phyloP scores from a whole-genome alignment of 2,113 vertebrate species.

The Bubalus kerabau region DNA sequence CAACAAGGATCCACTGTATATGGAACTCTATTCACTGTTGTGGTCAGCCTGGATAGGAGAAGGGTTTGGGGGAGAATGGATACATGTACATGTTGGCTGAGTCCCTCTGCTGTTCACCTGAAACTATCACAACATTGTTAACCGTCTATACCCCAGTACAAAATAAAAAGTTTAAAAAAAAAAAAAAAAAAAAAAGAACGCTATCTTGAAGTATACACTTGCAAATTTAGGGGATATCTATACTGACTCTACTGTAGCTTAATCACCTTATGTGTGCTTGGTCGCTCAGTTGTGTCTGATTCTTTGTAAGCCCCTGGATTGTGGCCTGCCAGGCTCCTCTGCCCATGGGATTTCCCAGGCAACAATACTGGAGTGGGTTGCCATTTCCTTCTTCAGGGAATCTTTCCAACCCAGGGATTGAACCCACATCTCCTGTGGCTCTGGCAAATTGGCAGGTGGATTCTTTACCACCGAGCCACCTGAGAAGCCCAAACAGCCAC shows the following conservation, averaged over 20 bases:
- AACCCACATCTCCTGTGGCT: not conserved
- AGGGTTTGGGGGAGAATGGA: not conserved
- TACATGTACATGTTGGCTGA: not conserved
- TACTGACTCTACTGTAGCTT: not conserved
- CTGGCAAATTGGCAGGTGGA: not conserved
- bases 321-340: not conserved
- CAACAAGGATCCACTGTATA: not conserved
- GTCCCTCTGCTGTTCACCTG: not conserved
- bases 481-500: not conserved
- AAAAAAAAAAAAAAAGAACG: not conserved
- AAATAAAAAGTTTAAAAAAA: not conserved
- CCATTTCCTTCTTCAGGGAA: not conserved
- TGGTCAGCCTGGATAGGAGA: not conserved
- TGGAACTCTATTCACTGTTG: not conserved
- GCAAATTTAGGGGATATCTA: not conserved
- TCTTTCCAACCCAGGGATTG: not conserved
- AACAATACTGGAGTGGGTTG: not conserved
- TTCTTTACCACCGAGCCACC: not conserved
- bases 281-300: not conserved
- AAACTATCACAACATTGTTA: not conserved
- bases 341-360: not conserved
- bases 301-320: not conserved
- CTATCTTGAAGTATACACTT: not conserved
- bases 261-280: not conserved
- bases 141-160: not conserved